Evolutionary conservation across 2,888 invertebrate genomes (phyloP).

Genomic region (Alcis repandata): DNA sequence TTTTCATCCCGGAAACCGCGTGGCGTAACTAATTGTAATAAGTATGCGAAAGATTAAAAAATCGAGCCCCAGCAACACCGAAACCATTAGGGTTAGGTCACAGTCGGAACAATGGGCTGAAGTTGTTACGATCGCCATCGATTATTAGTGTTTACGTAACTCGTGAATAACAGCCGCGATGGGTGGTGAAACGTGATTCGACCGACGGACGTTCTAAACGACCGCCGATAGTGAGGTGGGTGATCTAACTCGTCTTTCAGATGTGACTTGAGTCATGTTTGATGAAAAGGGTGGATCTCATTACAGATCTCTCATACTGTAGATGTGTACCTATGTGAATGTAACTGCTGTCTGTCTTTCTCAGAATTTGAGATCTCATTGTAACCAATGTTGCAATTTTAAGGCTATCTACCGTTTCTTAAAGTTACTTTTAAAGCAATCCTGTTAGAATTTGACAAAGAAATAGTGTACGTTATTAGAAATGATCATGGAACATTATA

Average conservation of each 20-base stretch:
- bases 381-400: no score
- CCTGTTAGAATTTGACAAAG: no score
- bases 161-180: slow-evolving; percentile 7
- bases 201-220: background rate
- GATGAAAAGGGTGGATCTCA: background rate
- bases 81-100: background rate
- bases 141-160: slow-evolving; percentile 24
- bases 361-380: no score
- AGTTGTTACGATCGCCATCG: slow-evolving; percentile 6
- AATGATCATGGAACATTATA: no score
- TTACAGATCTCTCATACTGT: background rate
- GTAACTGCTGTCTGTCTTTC: no score
- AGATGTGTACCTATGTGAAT: no score
- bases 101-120: slow-evolving; percentile 8
- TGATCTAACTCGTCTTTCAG: slow-evolving; percentile 1
- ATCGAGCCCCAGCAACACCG: background rate
- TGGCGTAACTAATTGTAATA: no score
- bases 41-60: no score
- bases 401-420: no score
- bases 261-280: background rate
- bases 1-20: no score
- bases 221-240: background rate
- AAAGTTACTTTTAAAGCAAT: no score
- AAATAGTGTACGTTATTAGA: no score
- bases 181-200: slow-evolving; percentile 17